A percentile compares a stretch with the other conserved stretches of the same genome.
These are phyloP conservation scores for Ginglymostoma cirratum DNA, from an alignment of 2,113 vertebrate species.

Conservation along the genomic window DNA sequence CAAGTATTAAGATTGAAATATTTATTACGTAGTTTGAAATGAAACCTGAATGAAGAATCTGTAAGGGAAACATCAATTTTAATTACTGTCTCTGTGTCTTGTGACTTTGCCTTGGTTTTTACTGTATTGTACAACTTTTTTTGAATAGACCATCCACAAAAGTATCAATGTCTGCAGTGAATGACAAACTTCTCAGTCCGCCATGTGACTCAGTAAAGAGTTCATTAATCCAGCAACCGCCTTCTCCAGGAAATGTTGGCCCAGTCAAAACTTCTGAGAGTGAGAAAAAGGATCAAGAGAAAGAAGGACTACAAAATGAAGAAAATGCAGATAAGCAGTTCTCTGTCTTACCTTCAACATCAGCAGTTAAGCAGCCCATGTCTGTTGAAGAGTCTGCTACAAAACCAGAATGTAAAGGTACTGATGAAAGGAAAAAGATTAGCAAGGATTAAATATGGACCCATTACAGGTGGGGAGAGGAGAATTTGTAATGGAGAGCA, in stretches of 20 bases:
- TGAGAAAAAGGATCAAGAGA: constrained; percentile 49
- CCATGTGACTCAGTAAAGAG: constrained; percentile 56
- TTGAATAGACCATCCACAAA: constrained; percentile 59
- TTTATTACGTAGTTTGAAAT: background rate
- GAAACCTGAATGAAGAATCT: background rate
- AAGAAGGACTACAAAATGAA: constrained; percentile 45
- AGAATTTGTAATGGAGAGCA: no score
- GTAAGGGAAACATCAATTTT: background rate
- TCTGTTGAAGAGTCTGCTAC: constrained; percentile 40
- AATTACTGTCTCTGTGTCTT: background rate
- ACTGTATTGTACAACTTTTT: constrained; percentile 42
- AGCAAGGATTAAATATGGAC: no score
- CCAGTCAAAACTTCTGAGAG: constrained; percentile 61
- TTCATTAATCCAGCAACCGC: constrained; percentile 51
- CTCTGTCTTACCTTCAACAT: background rate
- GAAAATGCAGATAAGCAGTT: constrained; percentile 44
- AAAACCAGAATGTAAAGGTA: constrained; percentile 46
- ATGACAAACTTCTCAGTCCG: constrained; percentile 66
- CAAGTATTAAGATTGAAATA: background rate
- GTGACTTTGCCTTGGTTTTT: background rate
- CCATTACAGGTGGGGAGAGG: no score
- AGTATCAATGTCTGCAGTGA: constrained; percentile 59
- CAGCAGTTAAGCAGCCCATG: constrained; percentile 32
- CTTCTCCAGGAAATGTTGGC: constrained; percentile 77
- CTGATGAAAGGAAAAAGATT: no score